phyloP scores from a whole-genome alignment of 2,888 invertebrate species.

The Gerris lacustris region DNA sequence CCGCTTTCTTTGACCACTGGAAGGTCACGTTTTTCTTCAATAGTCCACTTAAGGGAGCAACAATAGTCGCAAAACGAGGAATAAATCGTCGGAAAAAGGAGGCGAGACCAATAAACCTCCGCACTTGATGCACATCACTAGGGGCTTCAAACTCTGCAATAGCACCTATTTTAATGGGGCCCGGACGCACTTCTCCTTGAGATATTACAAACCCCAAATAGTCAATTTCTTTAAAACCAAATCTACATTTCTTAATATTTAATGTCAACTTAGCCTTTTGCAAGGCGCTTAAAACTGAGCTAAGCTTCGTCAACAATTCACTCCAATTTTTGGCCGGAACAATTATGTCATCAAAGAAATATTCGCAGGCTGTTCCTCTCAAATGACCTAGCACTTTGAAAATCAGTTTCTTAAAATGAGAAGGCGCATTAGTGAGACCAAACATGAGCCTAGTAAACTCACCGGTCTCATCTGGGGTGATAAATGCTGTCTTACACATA shows the following conservation, averaged over 20 bases:
- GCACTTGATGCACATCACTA: constrained; percentile 21
- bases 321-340: background rate
- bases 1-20: background rate
- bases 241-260: constrained; percentile 12
- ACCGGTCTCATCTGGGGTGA: no score
- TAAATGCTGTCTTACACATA: no score
- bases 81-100: no score
- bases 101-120: constrained; percentile 30
- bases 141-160: constrained; percentile 16
- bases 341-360: background rate
- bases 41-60: background rate
- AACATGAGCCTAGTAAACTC: no score
- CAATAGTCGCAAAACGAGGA: no score
- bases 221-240: constrained; percentile 25
- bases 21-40: background rate
- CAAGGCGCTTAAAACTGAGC: background rate
- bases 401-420: no score
- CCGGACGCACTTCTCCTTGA: constrained; percentile 28
- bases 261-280: background rate
- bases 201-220: constrained; percentile 31
- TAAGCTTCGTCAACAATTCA: background rate
- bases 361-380: no score
- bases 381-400: no score
- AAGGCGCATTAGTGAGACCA: no score
- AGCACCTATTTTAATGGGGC: constrained; percentile 28